These are phyloP conservation scores for Acrocephalus arundinaceus DNA, from an alignment of 2,113 vertebrate species.

Conservation along the genomic window DNA sequence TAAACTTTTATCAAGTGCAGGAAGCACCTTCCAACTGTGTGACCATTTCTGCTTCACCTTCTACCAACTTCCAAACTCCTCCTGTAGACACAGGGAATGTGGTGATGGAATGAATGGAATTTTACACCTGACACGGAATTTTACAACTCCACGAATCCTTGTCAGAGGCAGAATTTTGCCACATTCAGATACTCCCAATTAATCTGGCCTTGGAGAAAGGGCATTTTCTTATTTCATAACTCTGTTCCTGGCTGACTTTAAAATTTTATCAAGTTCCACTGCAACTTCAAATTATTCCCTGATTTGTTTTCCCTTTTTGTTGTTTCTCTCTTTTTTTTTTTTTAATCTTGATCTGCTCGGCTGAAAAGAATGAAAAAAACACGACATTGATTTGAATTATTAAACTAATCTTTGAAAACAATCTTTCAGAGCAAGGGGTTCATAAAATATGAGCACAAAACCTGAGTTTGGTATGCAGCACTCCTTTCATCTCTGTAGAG, in stretches of 20 bases:
- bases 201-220: background rate
- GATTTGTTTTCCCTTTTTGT: too few relatives aligned
- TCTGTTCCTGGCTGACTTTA: background rate
- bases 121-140: background rate
- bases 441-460: background rate
- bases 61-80: background rate
- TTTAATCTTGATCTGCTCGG: background rate
- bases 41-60: background rate
- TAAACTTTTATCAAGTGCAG: background rate
- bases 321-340: background rate
- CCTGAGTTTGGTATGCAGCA: background rate
- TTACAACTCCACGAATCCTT: background rate
- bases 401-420: background rate
- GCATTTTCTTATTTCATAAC: background rate
- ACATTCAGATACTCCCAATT: accelerated
- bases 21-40: background rate
- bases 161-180: background rate
- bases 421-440: background rate
- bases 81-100: background rate
- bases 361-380: background rate
- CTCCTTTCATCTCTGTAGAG: background rate
- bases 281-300: background rate
- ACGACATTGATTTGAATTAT: background rate
- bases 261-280: background rate
- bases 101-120: background rate